Evolutionary conservation across 2,888 invertebrate genomes (phyloP), one percentile per base, ranked within the genome.

Genomic region (Cosmia trapezina): DNA sequence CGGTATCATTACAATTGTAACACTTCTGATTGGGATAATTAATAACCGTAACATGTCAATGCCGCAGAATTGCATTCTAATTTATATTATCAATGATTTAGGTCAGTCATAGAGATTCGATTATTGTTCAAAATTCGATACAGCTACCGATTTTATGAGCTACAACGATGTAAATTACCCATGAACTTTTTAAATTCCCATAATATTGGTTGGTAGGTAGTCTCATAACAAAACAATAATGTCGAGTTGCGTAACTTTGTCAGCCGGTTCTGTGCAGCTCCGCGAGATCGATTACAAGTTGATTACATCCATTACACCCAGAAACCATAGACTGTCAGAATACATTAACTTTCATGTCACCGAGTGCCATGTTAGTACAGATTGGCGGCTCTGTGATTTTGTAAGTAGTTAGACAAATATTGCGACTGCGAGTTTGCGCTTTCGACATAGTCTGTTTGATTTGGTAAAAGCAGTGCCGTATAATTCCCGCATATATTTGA

Each of bases 381-480:
- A 89, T 87, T 73, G 80, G 71, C 67, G 66, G 70, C 68, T 85
- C 75, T 79, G 73, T 87, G 81, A 89, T 87, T 87, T 85, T 83
- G 80, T 85, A 86, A 85, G 83, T 86, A 74, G 85, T 88, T 85
- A 87, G 78, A 82, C 76, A 88, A 87, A 88, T 76, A 89, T 83
- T 86, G 82, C 83, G 77, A 72, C 78, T 64, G 70, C 59, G 71
- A 82, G 85, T 85, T 88, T 84, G 86, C 88, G 83, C 87, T 91
- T 90, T 89, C 88, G 67, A 87, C 86, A 75, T 73, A 72, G 70
- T 86, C 69, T 89, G 83, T 90, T 90, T 89, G 82, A 78, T 84
- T 89, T 86, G 70, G 86, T 87, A 89, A 90, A 90, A 89, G 89
- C 88, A 84, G 65, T 79, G 77, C 83, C 71, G 77, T 79, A 79